Base-by-base conservation (phyloP, 2,797 vertebrate species). In the Sebastes ruberrimus region DNA sequence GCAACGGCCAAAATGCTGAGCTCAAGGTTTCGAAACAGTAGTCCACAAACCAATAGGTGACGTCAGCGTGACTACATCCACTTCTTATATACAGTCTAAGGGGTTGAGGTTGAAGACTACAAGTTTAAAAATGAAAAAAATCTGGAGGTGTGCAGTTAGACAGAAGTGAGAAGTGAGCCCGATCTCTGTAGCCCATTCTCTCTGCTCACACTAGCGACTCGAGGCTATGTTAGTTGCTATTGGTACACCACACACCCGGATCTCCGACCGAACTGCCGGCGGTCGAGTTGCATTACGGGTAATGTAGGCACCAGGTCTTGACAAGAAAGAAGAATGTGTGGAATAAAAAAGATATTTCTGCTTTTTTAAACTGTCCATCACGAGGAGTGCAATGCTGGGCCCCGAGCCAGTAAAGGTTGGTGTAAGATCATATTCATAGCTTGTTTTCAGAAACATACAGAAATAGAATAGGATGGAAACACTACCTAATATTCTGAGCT, bases 401-500 rank as follows among this genome's bases (percentile, higher is more conserved):
- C 42, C 42, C 6, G 14, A 46, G 14, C 49, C 49, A 52, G 20
- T 8, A n/a, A n/a, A 46, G 42, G 42, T 46, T 46, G 42, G 42
- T 46, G 49, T 52, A 14, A 55, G 35, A 56, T 70, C 20, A 68
- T 22, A 33, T 20, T 6, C 38, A 13, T 49, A 32, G 25, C 10
- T 61, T 66, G 3, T 69, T 67, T 27, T 4, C 20, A 30, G 7
- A 81, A 52, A 76, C 8, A 78, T 16, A 53, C 6, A 70, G n/a
- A 28, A 16, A 42, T 38, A 38, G 4, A 67, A 60, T 13, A 5
- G 20, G 3, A 78, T 63, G 1, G 81, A 67, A 6, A 13, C n/a
- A 33, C 78, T 95, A 99, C 98, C 97, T 2, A 98, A 28, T 73
- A 97, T 92, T 63, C 97, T 95, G 56, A 99, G 93, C 4, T 93